Base-by-base conservation (phyloP, 2,888 invertebrate species). In the Malthinus seriepunctatus region DNA sequence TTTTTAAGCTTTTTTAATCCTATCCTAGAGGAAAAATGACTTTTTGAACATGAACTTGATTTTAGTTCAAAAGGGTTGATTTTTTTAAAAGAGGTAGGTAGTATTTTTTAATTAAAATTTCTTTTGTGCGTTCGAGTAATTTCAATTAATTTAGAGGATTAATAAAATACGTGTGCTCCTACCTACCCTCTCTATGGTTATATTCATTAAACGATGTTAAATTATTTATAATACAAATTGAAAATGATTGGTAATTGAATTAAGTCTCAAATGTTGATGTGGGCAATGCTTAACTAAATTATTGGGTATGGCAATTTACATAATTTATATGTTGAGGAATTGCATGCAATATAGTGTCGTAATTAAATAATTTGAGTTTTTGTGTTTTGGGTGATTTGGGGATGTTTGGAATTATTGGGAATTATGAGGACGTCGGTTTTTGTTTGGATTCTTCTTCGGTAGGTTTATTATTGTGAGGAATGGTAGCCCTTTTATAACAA, bases 361-460 rank as follows among this genome's bases (percentile, higher is more conserved):
- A 63, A 63, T 63, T 63, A 63, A 50, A 54, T 54, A 60, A 63
- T 63, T 63, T 57, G 63, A 60, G 63, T 53, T 47, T 63, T 56
- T 51, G 56, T 49, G 51, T 55, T 55, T 55, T 55, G 51, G 38
- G 39, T 45, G 11, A 53, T 42, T 46, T 46, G 46, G 46, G 12
- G 52, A 52, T 15, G 52, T 48, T 53, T 58, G 3, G 23, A 23
- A 5, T 3, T 23, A 5, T 53, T 48, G 52, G 51, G 57, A 39
- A 51, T 48, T 51, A 73, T 74, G 73, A 75, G 73, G 71, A 64
- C 55, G 64, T 69, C 63, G 62, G 62, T 50, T 56, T 64, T 2
- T 60, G 66, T 56, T 54, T 34, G 54, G 42, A n/a, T n/a, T n/a
- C n/a, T 44, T 61, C 55, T 55, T 60, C 42, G 60, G 47, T 39